Base-by-base conservation (phyloP, 92 coral and sea anemone species). In the Paragorgia papillata region DNA sequence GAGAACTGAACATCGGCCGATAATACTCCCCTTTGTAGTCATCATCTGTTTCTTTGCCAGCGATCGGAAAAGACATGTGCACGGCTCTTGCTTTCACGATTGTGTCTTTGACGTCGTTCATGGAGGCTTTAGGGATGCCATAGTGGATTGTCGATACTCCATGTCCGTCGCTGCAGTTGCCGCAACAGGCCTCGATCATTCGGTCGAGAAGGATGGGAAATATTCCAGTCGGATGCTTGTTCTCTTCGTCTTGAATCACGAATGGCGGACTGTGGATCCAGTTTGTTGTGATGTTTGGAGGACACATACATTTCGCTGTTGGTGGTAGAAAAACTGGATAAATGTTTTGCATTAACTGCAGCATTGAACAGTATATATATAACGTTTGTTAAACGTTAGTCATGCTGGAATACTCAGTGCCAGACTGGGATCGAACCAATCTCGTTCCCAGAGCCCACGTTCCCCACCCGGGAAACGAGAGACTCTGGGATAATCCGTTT, bases 221-320 rank as follows among this genome's bases (percentile, higher is more conserved):
- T 15, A 93, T 74, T 22, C 97, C 96, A 4, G 22, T 26, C 9
- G 88, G 86, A 9, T 77, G 15, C 1, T 56, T 18, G 41, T 27
- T 17, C 27, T 40, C 18, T 63, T 84, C 58, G 15, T 62, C 32
- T 24, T 66, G 28, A 32, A 30, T 51, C 57, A 84, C 69, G 80
- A 88, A 93, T 0, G 97, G 97, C 12, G 96, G 88, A 13, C 74
- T 76, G 46, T 71, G 66, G 85, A 85, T 88, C 96, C 96, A 93
- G 82, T 88, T 93, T 10, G 97, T 89, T 0, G 73, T 74, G 34
- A 93, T 88, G 50, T 43, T 46, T 60, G 80, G 82, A 2, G 97
- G 97, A 69, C 97, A 93, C 50, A 75, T 86, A 73, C 97, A 93
- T 63, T 90, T 88, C 41, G 91, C 97, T 93, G 86, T 17, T 43